phyloP scores from a whole-genome alignment of 2,888 invertebrate genomes.

The Lepas anatifera region DNA sequence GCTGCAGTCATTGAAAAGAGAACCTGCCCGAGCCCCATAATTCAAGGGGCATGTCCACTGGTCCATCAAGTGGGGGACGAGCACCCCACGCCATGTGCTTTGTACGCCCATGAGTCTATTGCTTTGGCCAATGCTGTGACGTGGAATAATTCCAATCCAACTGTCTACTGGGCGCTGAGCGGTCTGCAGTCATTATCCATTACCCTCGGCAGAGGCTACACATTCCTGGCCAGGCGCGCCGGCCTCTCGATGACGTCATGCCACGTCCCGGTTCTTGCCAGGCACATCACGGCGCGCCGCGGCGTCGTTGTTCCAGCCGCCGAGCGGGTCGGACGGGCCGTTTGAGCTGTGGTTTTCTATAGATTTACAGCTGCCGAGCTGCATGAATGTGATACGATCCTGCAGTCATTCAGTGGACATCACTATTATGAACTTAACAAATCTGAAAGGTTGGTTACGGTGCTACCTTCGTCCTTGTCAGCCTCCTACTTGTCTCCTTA shows the following conservation, averaged over 20 bases:
- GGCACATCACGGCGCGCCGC: not conserved
- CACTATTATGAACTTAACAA: conserved; percentile 45
- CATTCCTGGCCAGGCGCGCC: not conserved
- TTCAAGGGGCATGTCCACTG: too few species aligned
- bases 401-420: conserved; percentile 69
- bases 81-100: too few species aligned
- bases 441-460: conserved; percentile 25
- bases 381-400: conserved; percentile 1
- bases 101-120: too few species aligned
- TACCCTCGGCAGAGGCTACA: not conserved
- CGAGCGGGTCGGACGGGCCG: not conserved
- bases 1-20: too few species aligned
- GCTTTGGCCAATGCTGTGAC: too few species aligned
- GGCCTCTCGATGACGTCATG: not conserved
- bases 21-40: too few species aligned
- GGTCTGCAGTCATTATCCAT: too few species aligned
- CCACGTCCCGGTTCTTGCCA: not conserved
- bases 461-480: conserved; percentile 18
- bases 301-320: not conserved
- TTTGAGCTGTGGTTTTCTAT: not conserved
- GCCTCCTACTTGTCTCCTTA: too few species aligned
- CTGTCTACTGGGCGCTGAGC: too few species aligned
- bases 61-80: too few species aligned
- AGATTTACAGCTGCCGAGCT: not conserved
- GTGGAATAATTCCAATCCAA: too few species aligned